Evolutionary conservation across 2,888 invertebrate species (phyloP), one percentile per base, ranked within the genome.

Genomic region (Tiphia femorata): DNA sequence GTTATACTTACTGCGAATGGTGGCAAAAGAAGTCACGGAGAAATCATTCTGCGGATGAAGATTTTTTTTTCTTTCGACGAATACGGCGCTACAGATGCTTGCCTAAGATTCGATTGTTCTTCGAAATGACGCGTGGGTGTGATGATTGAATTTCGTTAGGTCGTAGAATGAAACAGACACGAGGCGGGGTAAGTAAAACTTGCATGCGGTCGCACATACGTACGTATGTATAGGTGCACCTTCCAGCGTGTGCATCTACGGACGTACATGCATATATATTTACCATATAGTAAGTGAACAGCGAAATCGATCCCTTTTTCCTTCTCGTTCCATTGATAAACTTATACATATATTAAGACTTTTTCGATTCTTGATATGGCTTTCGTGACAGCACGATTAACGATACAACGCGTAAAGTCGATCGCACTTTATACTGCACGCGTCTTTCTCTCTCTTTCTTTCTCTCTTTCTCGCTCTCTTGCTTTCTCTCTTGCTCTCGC

Each of bases 151-250:
- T n/a, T n/a, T n/a, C n/a, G n/a, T n/a, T n/a, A n/a, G n/a, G n/a
- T n/a, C n/a, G n/a, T n/a, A n/a, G n/a, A n/a, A n/a, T n/a, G n/a
- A n/a, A n/a, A n/a, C n/a, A n/a, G n/a, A n/a, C n/a, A n/a, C n/a
- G n/a, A n/a, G n/a, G n/a, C n/a, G n/a, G n/a, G n/a, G n/a, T 75
- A 76, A 76, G 67, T 76, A 73, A 79, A 77, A 76, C 78, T 73
- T 78, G 77, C 69, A 75, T 70, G 67, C 59, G 62, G 54, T 59
- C 50, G 27, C 60, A 49, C 50, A 16, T 52, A 37, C 38, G n/a
- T 19, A 49, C 35, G 43, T 43, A 35, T 49, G 25, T 43, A 14
- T 49, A 50, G 33, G 17, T 42, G 52, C 38, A 33, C 17, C 38
- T 40, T 43, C 38, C 63, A 41, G 21, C 37, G 30, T 19, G 41